Base-by-base conservation (phyloP, 2,113 vertebrate genomes). In the Serinus canaria region DNA sequence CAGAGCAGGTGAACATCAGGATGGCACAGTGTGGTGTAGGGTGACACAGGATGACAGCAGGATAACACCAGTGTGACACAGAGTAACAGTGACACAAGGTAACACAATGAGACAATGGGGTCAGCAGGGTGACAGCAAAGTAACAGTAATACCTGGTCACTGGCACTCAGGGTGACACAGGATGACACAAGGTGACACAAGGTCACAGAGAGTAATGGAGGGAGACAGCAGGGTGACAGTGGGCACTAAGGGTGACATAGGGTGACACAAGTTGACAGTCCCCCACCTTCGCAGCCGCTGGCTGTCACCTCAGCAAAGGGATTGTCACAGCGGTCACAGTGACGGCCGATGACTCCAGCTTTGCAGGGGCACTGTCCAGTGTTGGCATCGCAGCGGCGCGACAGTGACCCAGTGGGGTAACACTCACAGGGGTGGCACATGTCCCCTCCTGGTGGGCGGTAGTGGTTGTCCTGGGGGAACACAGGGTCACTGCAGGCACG, bases 281-380 rank as follows among this genome's bases (percentile, higher is more conserved):
- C 8, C 98, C 79, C 74, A 99, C 99, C 99, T 98, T 99, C 99
- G 6, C 99, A 99, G 96, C 99, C 99, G 0, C 98, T 98, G 52
- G 98, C 89, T 4, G 99, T 99, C 68, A 99, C 99, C 96, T 99
- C 99, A 3, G 99, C 99, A 5, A 99, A 99, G 18, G 99, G 99
- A 94, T 99, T 99, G 96, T 99, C 99, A 21, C 99, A 99, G 95
- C 93, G 99, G 96, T 99, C 99, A 50, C 99, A 99, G 96, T 98
- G 99, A 11, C 97, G 98, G 8, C 99, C 99, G 12, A 99, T 99
- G 93, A 99, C 99, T 0, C 99, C 99, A 0, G 99, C 97, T 87
- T 99, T 99, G 96, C 99, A 99, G 56, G 98, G 98, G 43, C 99
- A 99, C 96, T 99, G 99, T 53, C 99, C 99, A 1, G 98, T 99